Base-by-base conservation (phyloP, 2,113 vertebrate species). In the Perca schrenkii region DNA sequence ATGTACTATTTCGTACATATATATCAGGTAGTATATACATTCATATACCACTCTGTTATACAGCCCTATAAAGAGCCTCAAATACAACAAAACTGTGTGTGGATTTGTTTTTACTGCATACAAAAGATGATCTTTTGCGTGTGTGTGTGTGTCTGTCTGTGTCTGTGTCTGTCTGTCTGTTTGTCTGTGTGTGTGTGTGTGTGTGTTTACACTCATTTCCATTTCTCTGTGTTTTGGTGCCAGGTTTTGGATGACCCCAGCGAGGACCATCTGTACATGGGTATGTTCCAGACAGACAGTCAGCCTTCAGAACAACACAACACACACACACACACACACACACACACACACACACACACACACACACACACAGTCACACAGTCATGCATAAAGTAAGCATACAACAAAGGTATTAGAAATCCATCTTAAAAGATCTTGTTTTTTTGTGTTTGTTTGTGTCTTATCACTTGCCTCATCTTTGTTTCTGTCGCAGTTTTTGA, bases 231-330 rank as follows among this genome's bases (percentile, higher is more conserved):
- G 88, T 56, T 69, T 25, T 77, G 85, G 80, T 80, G 76, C 74
- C 94, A 99, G 98, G 98, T 99, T 84, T 95, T 99, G 91, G 98
- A 99, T 85, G 98, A 99, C 95, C 98, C 98, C 87, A 96, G 96
- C 0, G 98, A 99, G 92, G 98, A 99, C 94, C 98, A 99, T 93
- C 95, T 99, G 88, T 99, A 99, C 93, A 99, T 99, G 98, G 98
- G 98, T 99, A 98, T 85, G 90, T 89, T 49, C 63, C 66, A 25
- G 74, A 58, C 82, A 84, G 54, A 74, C 52, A 66, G 19, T 52
- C 62, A 47, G 21, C 12, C 43, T 49, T 75, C 16, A 72, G 46
- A 58, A 62, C 34, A 50, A 58, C 66, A 79, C n/a, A n/a, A 75
- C 22, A 64, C 57, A 70, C 15, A 47, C 14, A 65, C 49, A 31